A percentile compares a stretch with the other conserved stretches of the same genome.
Conservation (phyloP, 2,797 vertebrate genomes). For the Phoebastria nigripes region DNA sequence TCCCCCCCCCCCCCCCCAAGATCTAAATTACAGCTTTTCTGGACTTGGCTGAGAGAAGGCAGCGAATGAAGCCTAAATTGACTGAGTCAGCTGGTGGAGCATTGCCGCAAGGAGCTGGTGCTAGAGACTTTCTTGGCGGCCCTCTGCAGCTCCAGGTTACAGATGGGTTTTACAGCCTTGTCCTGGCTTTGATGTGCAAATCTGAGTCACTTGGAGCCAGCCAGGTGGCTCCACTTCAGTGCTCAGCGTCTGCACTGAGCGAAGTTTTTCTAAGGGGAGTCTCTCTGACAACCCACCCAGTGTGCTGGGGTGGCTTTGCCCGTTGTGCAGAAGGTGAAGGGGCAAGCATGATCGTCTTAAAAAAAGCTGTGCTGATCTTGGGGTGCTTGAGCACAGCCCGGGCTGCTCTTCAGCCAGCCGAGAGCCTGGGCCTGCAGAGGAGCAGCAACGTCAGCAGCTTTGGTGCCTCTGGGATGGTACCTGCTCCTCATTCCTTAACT, state of each 20-base stretch:
- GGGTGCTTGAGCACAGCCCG: neutral
- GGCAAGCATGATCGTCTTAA: accelerated
- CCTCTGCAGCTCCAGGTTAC: neutral
- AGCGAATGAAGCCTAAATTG: neutral
- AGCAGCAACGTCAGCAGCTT: neutral
- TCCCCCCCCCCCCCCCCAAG: neutral
- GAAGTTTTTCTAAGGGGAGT: neutral
- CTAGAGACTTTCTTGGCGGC: neutral
- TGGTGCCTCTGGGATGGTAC: neutral
- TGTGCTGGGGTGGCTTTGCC: neutral
- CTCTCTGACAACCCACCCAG: neutral
- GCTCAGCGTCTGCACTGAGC: accelerated
- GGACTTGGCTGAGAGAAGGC: neutral
- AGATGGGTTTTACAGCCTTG: neutral
- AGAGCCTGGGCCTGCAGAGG: neutral
- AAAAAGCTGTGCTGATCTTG: neutral
- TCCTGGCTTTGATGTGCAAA: neutral
- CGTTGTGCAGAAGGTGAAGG: neutral
- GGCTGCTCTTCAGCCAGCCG: neutral
- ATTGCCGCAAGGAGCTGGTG: neutral
- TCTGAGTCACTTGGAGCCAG: neutral
- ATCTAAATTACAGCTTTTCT: conserved; percentile 11
- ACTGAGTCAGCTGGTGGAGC: neutral
- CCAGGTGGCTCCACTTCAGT: neutral
- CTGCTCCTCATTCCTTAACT: neutral